Evolutionary conservation across 1,140 invertebrate genomes (phyloP), one percentile per base, ranked within the genome.

Genomic region (Elymnias hypermnestra): DNA sequence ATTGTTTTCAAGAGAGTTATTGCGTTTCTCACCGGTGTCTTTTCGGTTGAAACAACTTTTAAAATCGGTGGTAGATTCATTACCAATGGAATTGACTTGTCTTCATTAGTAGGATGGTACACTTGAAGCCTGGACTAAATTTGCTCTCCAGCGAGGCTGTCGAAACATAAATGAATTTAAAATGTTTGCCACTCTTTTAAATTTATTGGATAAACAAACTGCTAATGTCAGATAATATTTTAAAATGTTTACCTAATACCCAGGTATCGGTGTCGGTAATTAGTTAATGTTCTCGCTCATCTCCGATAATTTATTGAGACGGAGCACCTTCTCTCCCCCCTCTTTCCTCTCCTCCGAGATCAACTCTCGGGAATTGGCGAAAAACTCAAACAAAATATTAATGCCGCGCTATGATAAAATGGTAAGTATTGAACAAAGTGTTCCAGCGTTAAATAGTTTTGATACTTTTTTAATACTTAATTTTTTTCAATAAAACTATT

Each of bases 351-450:
- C 57, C 60, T 57, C 57, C 38, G 53, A 47, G 57, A 53, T 55
- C 54, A 55, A 40, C 68, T 64, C 58, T 17, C 46, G 74, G 74
- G 81, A 81, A 81, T 82, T 76, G 75, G 69, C 59, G 81, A 84
- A 84, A 84, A 84, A 84, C 78, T 84, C 72, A 72, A 79, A 69
- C 78, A 72, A 85, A 85, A 85, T 85, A 85, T 85, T 85, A 85
- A 85, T 83, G 75, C 78, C 71, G 51, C 58, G 59, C 63, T 69
- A 66, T 70, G 65, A 17, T 33, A 57, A 44, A 44, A 51, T 33
- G 56, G 60, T 60, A 72, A 74, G 70, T 78, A 84, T 81, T 75
- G 74, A 66, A 46, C 60, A 42, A 53, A 56, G 52, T 60, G 57
- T 54, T 15, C 12, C 15, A 39, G 33, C 25, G 36, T 28, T n/a